Base-by-base conservation (phyloP, 1,140 invertebrate species). In the Parasteatoda tepidariorum region DNA sequence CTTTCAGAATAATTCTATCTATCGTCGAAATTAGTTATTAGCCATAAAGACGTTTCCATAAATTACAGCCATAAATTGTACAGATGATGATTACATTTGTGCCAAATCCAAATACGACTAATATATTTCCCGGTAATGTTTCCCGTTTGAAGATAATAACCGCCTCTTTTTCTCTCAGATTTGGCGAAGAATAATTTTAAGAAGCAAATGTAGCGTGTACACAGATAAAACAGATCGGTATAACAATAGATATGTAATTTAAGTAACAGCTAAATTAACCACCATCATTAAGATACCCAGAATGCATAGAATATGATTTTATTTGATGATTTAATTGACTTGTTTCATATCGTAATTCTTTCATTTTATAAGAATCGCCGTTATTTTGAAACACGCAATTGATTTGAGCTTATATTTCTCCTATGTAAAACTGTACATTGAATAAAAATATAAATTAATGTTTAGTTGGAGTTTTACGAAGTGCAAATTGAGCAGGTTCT, bases 71-170 rank as follows among this genome's bases (percentile, higher is more conserved):
- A 75, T 62, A 62, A 75, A 75, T 75, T 54, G 18, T 18, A 9
- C 24, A 38, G 30, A 75, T 75, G 73, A 75, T 61, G 57, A 75
- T 71, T 71, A 30, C 41, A 28, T 71, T 54, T 62, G 31, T 34
- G 73, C 54, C 73, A 62, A 41, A 62, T 38, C 73, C 73, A 62
- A 41, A 75, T 62, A 54, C 33, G 55, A 33, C 57, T 57, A 30
- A 75, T 61, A 62, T 62, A 75, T 75, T 48, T 71, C 28, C 28
- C 33, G 48, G 26, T 71, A 71, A 71, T 71, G 48, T 30, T 55
- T 55, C 38, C 24, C 68, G 26, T 22, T 24, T 22, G 48, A 15
- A 18, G 48, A 71, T 71, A 71, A 57, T 57, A 71, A 55, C n/a
- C 26, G 22, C 26, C 22, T 71, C 57, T 22, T 71, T 15, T 41